Evolutionary conservation across 2,888 invertebrate genomes (phyloP).

Genomic region (Meteorus cinctellus): DNA sequence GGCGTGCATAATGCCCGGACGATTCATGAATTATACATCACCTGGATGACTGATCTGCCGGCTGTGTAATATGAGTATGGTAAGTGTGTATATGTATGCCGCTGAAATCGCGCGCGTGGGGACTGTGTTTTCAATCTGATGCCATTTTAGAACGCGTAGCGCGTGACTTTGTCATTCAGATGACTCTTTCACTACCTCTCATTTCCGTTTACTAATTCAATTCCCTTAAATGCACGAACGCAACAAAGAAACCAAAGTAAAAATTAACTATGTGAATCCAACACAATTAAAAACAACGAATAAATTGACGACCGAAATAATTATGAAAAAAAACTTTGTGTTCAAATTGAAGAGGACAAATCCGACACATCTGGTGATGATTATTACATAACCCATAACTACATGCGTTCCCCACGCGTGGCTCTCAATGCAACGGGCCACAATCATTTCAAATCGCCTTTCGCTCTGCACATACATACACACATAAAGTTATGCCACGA

Average conservation of each 20-base stretch:
- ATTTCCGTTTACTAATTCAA: not conserved
- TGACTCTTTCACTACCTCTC: not conserved
- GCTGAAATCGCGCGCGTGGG: slow-evolving; percentile 13
- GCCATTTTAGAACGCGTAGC: not conserved
- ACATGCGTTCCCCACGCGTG: slow-evolving; percentile 17
- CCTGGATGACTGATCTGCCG: slow-evolving; percentile 58
- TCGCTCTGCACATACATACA: not conserved
- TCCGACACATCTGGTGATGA: not conserved
- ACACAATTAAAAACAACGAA: too few species aligned
- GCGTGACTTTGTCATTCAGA: slow-evolving; percentile 26
- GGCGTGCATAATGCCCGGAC: slow-evolving; percentile 60
- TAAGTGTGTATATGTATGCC: not conserved
- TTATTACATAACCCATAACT: not conserved
- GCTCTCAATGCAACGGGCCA: not conserved
- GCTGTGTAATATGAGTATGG: slow-evolving; percentile 20
- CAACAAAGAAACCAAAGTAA: too few species aligned
- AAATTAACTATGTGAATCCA: too few species aligned
- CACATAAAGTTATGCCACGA: not conserved
- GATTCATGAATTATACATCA: slow-evolving; percentile 63
- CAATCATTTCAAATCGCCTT: not conserved
- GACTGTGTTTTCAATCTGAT: slow-evolving; percentile 6
- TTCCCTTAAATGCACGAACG: not conserved
- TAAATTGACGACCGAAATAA: too few species aligned
- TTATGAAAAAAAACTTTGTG: too few species aligned
- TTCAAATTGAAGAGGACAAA: too few species aligned